Conservation (phyloP, 35 echinoderm and acorn worm species). For the Diadema setosum region DNA sequence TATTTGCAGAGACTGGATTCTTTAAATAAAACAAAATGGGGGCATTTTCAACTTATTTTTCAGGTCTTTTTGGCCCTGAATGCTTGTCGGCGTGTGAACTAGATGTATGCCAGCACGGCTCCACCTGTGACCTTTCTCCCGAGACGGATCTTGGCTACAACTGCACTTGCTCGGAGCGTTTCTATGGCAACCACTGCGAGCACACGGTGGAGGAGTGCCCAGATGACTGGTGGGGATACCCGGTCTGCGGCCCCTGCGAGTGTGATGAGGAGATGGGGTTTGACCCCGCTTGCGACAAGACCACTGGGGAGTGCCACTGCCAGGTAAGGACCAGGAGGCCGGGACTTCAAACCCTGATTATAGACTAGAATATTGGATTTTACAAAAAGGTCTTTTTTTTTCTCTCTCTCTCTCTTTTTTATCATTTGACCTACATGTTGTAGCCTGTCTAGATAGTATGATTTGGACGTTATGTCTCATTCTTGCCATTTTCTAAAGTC, state of each 20-base stretch:
- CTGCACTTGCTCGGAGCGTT: conserved; percentile 74
- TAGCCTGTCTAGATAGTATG: no score
- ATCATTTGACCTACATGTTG: no score
- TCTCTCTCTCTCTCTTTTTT: no score
- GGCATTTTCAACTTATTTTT: background rate
- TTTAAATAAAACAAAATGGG: no score
- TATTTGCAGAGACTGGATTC: no score
- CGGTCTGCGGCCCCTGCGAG: conserved; percentile 93
- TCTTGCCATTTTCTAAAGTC: no score
- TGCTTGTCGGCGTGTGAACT: conserved; percentile 78
- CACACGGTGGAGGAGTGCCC: conserved; percentile 64
- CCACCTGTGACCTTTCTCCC: conserved; percentile 1
- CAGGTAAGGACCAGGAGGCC: no score
- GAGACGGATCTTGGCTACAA: conserved; percentile 36
- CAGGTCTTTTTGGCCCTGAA: conserved; percentile 75
- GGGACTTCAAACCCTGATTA: no score
- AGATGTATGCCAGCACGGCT: conserved; percentile 77
- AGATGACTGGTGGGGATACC: conserved; percentile 74
- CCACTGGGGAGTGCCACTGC: conserved; percentile 89
- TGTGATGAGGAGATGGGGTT: conserved; percentile 88
- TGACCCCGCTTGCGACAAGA: conserved; percentile 78
- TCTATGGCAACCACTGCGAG: conserved; percentile 91
- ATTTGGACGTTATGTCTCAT: no score
- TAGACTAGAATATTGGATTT: no score
- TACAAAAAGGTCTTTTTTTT: no score